These are phyloP conservation scores for Turnix velox DNA, from an alignment of 2,113 vertebrate genomes.

Conservation along the genomic window DNA sequence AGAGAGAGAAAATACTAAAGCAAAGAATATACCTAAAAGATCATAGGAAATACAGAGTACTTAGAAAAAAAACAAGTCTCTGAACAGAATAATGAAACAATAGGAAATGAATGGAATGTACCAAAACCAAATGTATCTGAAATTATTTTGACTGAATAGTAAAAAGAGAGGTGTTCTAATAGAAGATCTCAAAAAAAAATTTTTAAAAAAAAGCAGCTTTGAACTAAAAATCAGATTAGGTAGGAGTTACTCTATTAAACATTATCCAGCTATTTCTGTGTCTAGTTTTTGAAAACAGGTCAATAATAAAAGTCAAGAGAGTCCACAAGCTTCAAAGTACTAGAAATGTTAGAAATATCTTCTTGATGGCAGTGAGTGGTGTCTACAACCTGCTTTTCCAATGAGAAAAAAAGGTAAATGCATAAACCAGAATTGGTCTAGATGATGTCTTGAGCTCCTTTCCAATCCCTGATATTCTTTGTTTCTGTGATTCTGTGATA, in stretches of 20 bases:
- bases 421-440: not conserved
- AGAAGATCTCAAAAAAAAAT: not conserved
- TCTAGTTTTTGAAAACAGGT: not conserved
- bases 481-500: too few relatives aligned
- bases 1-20: not conserved
- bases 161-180: not conserved
- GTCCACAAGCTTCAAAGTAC: not conserved
- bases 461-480: too few relatives aligned
- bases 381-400: not conserved
- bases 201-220: not conserved
- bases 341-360: not conserved
- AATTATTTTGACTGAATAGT: not conserved
- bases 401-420: not conserved
- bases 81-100: not conserved
- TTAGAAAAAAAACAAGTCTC: not conserved
- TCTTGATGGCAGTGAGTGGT: not conserved
- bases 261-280: not conserved
- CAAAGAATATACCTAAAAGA: not conserved
- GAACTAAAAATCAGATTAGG: not conserved
- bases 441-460: too few relatives aligned
- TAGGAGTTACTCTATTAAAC: not conserved
- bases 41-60: not conserved
- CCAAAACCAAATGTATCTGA: not conserved
- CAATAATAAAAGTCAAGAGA: not conserved
- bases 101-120: not conserved